Evolutionary conservation across 2,888 invertebrate genomes (phyloP), one percentile per base, ranked within the genome.

Genomic region (Eristalis arbustorum): DNA sequence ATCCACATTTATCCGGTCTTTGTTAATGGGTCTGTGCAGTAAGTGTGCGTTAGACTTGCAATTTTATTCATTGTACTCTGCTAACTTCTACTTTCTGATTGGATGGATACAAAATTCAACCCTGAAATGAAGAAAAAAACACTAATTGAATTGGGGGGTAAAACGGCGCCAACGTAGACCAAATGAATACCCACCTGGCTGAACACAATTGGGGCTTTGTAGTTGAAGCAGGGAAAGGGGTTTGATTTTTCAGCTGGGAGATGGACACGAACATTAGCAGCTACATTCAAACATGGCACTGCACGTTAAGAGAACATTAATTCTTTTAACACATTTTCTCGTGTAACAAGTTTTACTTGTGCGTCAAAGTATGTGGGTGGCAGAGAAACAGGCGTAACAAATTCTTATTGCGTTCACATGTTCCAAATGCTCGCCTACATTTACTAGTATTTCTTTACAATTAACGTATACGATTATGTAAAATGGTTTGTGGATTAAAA

Each of bases 301-400:
- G 13, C 13, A 37, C 37, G 13, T 37, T 37, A 37, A 37, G 37
- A 73, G 76, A 73, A 76, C 67, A 73, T 72, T 49, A 73, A 68
- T 77, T 80, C 80, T 76, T 85, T 81, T 73, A 85, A 73, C 64
- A 74, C 77, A 77, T 40, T 85, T 84, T 67, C 67, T 75, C 71
- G 69, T 84, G 79, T 79, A 79, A 84, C 79, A 78, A 71, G 66
- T 69, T 66, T 61, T 31, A 69, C 40, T 73, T 68, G 23, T 80
- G 23, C 40, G 73, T 23, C 37, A 42, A 80, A 77, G 56, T 64
- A 82, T 85, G 84, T 49, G 81, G 84, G 81, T 76, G 81, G 67
- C 73, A 74, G 62, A 13, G 59, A 40, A 37, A 61, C 25, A 56
- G 56, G 82, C 66, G 77, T 77, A 40, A 63, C 56, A 57, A 49